Conservation (phyloP, 1,140 invertebrate species). For the Sinonovacula constricta region DNA sequence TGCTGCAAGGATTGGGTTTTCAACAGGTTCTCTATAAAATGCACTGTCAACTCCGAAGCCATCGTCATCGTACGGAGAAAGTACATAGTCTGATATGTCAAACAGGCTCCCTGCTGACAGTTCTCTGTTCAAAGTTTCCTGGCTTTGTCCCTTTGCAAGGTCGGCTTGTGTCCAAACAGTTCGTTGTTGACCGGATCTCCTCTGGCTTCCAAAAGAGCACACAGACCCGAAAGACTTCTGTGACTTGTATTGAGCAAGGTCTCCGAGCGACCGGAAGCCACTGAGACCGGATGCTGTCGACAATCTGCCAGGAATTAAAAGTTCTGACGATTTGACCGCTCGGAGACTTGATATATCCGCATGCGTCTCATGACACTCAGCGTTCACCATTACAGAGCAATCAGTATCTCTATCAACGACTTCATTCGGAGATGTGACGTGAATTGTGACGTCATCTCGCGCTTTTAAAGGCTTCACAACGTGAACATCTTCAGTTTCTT, state of each 20-base stretch:
- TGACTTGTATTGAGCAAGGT: background rate
- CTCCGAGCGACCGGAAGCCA: background rate
- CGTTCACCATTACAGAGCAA: background rate
- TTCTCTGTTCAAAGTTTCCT: background rate
- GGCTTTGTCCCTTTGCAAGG: background rate
- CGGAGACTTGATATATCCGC: background rate
- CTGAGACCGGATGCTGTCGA: background rate
- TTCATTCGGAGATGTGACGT: background rate
- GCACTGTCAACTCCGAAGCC: slow-evolving; percentile 34
- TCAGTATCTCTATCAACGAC: background rate
- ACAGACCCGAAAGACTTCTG: background rate
- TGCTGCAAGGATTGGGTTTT: slow-evolving; percentile 5
- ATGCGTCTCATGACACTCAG: background rate
- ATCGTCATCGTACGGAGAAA: slow-evolving; percentile 2
- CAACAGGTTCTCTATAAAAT: slow-evolving; percentile 19
- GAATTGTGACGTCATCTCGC: background rate
- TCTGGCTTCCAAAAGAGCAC: background rate
- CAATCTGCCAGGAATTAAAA: background rate
- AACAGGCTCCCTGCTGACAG: background rate
- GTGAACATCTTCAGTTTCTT: background rate
- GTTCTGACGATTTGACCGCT: background rate
- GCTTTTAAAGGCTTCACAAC: background rate
- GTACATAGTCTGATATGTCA: background rate
- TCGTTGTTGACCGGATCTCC: too few species aligned
- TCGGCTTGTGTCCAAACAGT: slow-evolving; percentile 43